These are phyloP conservation scores for Picathartes gymnocephalus DNA, from an alignment of 2,113 vertebrate genomes.

Conservation along the genomic window DNA sequence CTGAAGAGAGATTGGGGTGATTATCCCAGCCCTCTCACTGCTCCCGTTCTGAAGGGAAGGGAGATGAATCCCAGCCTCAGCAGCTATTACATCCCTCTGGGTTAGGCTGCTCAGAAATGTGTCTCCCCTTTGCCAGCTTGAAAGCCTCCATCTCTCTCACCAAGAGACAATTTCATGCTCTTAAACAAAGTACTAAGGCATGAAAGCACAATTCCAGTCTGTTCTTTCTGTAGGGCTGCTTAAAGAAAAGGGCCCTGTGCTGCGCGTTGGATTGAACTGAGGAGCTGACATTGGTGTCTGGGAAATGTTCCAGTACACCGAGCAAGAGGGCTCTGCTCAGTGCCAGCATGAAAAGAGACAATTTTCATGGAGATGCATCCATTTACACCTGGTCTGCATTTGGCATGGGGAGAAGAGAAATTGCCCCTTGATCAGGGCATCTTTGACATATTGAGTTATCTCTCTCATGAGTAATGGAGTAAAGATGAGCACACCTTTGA, in stretches of 20 bases:
- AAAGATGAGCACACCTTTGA: constrained; percentile 46
- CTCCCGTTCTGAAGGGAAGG: not conserved
- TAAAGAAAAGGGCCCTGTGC: constrained; percentile 17
- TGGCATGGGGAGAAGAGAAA: constrained; percentile 46
- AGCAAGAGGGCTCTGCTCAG: constrained; percentile 10
- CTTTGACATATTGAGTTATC: constrained; percentile 48
- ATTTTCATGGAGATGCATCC: constrained; percentile 44
- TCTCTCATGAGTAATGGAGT: constrained; percentile 33
- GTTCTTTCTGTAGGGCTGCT: constrained; percentile 23
- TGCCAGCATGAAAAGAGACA: not conserved
- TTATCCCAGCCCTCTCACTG: constrained; percentile 31
- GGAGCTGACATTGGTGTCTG: constrained; percentile 12
- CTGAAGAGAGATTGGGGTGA: constrained; percentile 28
- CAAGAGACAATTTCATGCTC: constrained; percentile 47
- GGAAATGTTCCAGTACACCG: constrained; percentile 36
- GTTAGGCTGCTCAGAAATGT: constrained; percentile 15
- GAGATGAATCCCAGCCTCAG: constrained; percentile 21
- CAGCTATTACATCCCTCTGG: constrained; percentile 12
- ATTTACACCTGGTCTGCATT: constrained; percentile 38
- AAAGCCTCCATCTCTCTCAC: constrained; percentile 34
- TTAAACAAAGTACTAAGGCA: constrained; percentile 53
- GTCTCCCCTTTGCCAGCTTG: not conserved
- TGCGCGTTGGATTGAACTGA: not conserved
- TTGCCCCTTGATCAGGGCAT: constrained; percentile 40
- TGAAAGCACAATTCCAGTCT: constrained; percentile 28